These are phyloP conservation scores for Goniozus legneri DNA, from an alignment of 1,140 invertebrate genomes.

Conservation along the genomic window DNA sequence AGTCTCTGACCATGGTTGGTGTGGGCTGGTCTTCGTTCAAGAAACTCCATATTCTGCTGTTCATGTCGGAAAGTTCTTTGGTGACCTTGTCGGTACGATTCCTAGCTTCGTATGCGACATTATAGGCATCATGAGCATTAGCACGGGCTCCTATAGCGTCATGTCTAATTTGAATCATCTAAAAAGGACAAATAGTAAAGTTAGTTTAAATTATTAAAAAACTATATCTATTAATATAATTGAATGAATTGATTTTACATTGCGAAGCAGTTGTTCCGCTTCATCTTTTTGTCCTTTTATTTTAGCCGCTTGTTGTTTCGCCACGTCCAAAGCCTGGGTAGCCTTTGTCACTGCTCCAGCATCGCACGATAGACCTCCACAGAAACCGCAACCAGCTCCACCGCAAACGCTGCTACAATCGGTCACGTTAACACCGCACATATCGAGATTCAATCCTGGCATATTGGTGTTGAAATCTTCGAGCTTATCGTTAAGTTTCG, in stretches of 20 bases:
- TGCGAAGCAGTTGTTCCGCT: constrained; percentile 66
- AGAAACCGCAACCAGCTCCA: constrained; percentile 88
- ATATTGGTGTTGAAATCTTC: constrained; percentile 67
- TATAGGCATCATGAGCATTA: constrained; percentile 61
- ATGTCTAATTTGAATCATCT: constrained; percentile 60
- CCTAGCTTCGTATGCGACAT: constrained; percentile 55
- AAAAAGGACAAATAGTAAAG: constrained; percentile 19
- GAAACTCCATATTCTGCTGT: constrained; percentile 72
- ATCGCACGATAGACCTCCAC: constrained; percentile 87
- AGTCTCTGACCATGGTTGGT: constrained; percentile 74
- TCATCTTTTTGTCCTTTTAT: constrained; percentile 79
- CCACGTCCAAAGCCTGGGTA: constrained; percentile 78
- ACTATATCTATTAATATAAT: not conserved
- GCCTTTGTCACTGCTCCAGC: constrained; percentile 84
- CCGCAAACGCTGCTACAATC: constrained; percentile 89
- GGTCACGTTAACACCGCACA: constrained; percentile 84
- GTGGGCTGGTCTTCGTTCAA: constrained; percentile 72
- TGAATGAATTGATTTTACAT: constrained; percentile 46
- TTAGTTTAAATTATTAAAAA: not conserved
- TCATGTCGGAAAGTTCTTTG: constrained; percentile 57
- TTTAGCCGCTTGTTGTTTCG: constrained; percentile 75
- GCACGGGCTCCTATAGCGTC: constrained; percentile 57
- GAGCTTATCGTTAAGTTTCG: constrained; percentile 64
- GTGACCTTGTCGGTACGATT: constrained; percentile 59
- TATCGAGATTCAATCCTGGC: constrained; percentile 81